Base-by-base conservation (phyloP, 2,797 vertebrate genomes). In the Rhabdomys pumilio region DNA sequence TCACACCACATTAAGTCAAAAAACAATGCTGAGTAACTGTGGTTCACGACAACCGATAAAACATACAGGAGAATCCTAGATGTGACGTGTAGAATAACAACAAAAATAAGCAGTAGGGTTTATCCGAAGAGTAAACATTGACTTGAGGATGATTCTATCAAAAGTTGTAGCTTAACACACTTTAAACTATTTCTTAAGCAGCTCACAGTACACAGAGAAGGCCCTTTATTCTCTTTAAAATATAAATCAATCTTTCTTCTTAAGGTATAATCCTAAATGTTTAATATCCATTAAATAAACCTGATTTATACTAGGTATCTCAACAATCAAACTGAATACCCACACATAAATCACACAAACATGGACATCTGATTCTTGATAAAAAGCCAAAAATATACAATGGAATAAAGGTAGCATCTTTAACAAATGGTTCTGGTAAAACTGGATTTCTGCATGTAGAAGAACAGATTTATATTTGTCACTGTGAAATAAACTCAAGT, bases 211-310 rank as follows among this genome's bases (percentile, higher is more conserved):
- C 6, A 50, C 44, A 67, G 44, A 61, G 90, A 82, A 91, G 61
- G 3, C 7, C 8, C 13, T 79, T 85, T 29, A 17, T 3, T 61
- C 22, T 89, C 12, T 34, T 76, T 93, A 94, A 92, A 82, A 90
- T 89, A 17, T 19, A 92, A 96, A 86, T 86, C 53, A 94, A 96
- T 95, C 34, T 67, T 90, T 97, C 95, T 96, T 72, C 87, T 95
- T 93, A 93, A 97, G 17, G 24, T 87, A 5, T 61, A 86, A 75
- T 93, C 93, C 80, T 89, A 92, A 72, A 73, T 97, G 72, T 87
- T 96, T 94, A 96, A 91, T 81, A 87, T 44, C 76, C 93, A 11
- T 59, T 47, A 94, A 88, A 79, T 90, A 91, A 94, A 88, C 91
- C 13, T 90, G 61, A 96, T 73, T 88, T 95, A 85, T 67, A 41